These are phyloP conservation scores for Tenthredo scrophulariae DNA, from an alignment of 2,888 invertebrate species.

Conservation along the genomic window DNA sequence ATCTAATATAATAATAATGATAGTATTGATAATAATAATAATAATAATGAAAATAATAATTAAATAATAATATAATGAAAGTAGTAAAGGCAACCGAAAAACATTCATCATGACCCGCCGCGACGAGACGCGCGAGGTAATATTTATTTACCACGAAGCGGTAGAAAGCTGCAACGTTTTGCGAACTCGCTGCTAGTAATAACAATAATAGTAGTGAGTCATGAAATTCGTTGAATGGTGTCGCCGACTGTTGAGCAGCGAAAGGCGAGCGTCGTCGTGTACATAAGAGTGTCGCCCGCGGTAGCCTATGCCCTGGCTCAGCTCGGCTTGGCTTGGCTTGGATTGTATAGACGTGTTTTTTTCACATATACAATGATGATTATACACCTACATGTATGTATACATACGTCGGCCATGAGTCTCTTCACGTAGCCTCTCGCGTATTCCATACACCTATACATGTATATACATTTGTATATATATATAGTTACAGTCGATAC, in stretches of 20 bases:
- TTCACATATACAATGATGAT: slow-evolving; percentile 6
- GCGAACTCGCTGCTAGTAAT: slow-evolving; percentile 45
- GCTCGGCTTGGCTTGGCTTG: neutral
- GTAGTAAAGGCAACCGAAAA: slow-evolving; percentile 4
- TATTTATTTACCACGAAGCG: slow-evolving; percentile 51
- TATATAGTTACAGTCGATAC: slow-evolving; percentile 48
- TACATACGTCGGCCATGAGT: slow-evolving; percentile 45
- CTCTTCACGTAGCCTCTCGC: slow-evolving; percentile 60
- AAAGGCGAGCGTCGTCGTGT: slow-evolving; percentile 48
- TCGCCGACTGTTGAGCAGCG: slow-evolving; percentile 50
- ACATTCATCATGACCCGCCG: slow-evolving; percentile 15
- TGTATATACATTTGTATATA: neutral
- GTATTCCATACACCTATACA: slow-evolving; percentile 54
- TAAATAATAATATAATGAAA: neutral
- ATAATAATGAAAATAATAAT: neutral
- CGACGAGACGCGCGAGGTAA: slow-evolving; percentile 18
- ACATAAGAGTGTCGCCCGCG: slow-evolving; percentile 45
- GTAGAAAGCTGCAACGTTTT: slow-evolving; percentile 50
- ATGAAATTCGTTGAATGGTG: slow-evolving; percentile 54
- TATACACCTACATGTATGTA: slow-evolving; percentile 6
- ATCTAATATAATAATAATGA: neutral
- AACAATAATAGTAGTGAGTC: slow-evolving; percentile 54
- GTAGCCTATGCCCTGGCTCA: slow-evolving; percentile 33
- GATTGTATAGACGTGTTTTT: neutral
- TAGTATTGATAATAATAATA: neutral